phyloP scores from a whole-genome alignment of 2,797 vertebrate species.

The Sciurus carolinensis region DNA sequence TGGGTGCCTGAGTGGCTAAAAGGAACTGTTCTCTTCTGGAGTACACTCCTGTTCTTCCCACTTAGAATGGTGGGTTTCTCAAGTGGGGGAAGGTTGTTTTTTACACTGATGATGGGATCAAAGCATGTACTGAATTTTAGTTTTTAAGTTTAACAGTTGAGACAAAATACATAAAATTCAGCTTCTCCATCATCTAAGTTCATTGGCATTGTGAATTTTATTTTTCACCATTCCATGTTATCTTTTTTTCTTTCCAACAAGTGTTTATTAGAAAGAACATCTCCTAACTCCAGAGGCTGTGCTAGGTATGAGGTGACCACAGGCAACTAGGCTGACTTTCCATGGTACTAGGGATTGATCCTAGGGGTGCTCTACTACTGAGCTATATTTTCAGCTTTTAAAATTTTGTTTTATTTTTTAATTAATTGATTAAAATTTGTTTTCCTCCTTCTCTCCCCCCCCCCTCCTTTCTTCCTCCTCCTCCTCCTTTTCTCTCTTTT shows the following conservation, averaged over 20 bases:
- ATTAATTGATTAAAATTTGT: no score
- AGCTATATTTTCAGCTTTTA: no score
- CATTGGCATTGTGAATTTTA: neutral
- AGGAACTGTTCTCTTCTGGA: neutral
- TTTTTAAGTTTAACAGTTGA: neutral
- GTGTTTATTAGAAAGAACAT: neutral
- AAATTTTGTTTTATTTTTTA: no score
- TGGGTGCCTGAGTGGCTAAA: neutral
- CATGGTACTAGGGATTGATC: neutral
- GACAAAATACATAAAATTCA: neutral
- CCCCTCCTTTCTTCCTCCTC: no score
- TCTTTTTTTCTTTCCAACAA: neutral
- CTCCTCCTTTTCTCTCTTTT: accelerated
- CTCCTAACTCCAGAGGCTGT: neutral
- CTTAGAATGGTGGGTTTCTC: neutral
- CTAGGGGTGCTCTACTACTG: no score
- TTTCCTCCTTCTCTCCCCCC: no score
- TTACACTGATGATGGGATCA: neutral
- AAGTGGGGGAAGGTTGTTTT: neutral
- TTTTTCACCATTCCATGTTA: neutral
- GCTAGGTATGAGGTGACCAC: neutral
- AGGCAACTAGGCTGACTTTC: neutral
- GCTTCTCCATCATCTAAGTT: neutral
- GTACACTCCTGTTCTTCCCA: neutral
- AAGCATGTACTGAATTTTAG: conserved; percentile 9